These are phyloP conservation scores for Rhagium mordax DNA, from an alignment of 2,888 invertebrate species.

Conservation along the genomic window DNA sequence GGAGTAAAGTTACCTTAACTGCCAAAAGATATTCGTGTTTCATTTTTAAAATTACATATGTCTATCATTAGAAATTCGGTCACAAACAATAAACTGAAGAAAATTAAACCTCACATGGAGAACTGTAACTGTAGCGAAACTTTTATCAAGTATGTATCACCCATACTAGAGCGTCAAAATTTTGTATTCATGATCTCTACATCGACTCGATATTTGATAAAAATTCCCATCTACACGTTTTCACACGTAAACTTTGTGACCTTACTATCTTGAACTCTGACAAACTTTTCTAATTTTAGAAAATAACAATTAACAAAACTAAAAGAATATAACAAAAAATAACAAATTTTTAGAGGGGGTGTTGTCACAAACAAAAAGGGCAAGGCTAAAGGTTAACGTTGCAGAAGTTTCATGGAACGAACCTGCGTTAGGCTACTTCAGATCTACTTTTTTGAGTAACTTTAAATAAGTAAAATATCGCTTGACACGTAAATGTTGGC, in stretches of 20 bases:
- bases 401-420: slow-evolving; percentile 11
- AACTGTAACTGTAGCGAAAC: not conserved
- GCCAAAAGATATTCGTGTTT: slow-evolving; percentile 28
- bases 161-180: not conserved
- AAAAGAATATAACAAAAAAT: slow-evolving; percentile 52
- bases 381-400: slow-evolving; percentile 31
- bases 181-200: not conserved
- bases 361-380: slow-evolving; percentile 21
- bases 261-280: slow-evolving; percentile 39
- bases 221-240: not conserved
- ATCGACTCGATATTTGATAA: not conserved
- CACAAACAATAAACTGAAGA: slow-evolving; percentile 14
- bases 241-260: slow-evolving; percentile 34
- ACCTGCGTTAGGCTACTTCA: slow-evolving; percentile 17
- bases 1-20: slow-evolving; percentile 38
- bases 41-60: slow-evolving; percentile 13
- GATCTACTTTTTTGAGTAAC: slow-evolving; percentile 21
- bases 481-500: too few species aligned
- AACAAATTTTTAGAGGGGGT: slow-evolving; percentile 50
- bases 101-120: slow-evolving; percentile 16
- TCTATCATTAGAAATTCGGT: slow-evolving; percentile 6
- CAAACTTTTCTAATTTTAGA: slow-evolving; percentile 40
- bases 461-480: not conserved
- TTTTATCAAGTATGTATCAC: not conserved
- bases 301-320: slow-evolving; percentile 55